Base-by-base conservation (phyloP, 2,888 invertebrate species). In the Orthonychiurus folsomi region DNA sequence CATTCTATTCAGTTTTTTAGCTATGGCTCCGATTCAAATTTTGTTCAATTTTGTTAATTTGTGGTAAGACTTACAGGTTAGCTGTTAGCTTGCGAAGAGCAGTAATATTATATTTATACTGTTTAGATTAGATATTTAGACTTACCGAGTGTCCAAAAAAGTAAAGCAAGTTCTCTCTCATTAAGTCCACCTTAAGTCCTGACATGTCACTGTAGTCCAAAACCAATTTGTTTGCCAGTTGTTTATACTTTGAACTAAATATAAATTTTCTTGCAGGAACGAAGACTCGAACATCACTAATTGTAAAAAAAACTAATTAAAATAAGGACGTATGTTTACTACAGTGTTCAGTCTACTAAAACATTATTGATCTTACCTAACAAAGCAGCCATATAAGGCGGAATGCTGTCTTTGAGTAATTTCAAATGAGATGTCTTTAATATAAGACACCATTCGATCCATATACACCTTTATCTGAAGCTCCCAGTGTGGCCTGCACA, bases 371-470 rank as follows among this genome's bases (percentile, higher is more conserved):
- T 12, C 52, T 20, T 57, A 28, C 28, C 24, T 37, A 28, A 57
- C 37, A 23, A 57, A 57, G 20, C 57, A 57, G 12, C 23, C 28
- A 37, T 57, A 57, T 5, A 57, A 37, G 5, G 37, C 57, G 2
- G 57, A 5, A 26, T 37, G 57, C 20, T 57, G 57, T 5, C 28
- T 27, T 27, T 27, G 20, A 3, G 28, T 57, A 9, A 57, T 27
- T 28, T n/a, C 18, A 57, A 57, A 57, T 26, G 26, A n/a, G 20
- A 57, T 23, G 47, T 57, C 57, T 24, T 20, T 12, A 3, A 57
- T 9, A n/a, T 18, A 3, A 25, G 57, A 57, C 3, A 28, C 23
- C 2, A 27, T 28, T 12, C 37, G 23, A 23, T 57, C 57, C n/a
- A n/a, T 9, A n/a, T 37, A 57, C 3, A 57, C 55, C 25, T 55